Base-by-base conservation (phyloP, 2,888 invertebrate genomes). In the Diplazon laetatorius region DNA sequence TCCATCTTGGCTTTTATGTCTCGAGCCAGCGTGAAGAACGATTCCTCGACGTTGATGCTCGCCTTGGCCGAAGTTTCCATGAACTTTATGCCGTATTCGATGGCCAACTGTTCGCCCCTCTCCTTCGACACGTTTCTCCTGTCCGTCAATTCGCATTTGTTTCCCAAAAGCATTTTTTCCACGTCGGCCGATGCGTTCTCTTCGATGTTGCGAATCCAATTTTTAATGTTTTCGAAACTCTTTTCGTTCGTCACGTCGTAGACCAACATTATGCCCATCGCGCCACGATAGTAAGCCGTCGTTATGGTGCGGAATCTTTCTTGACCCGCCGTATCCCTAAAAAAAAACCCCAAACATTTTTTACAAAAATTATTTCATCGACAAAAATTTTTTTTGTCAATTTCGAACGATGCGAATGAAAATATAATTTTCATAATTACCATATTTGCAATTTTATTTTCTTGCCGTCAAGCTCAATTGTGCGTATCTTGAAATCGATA, bases 241-340 rank as follows among this genome's bases (percentile, higher is more conserved):
- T 99, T 99, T 90, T 98, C 99, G 92, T 98, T 99, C 86, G 99
- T 99, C 85, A 99, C 99, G 92, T 99, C 99, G 92, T 99, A 99
- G 44, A 99, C 99, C 83, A 99, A 93, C 98, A 99, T 98, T 85
- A 99, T 99, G 79, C 99, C 99, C 99, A 99, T 99, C 50, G 99
- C 99, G 62, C 99, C 99, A 85, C 99, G 95, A 92, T 99, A 99
- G 91, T 99, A 99, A n/a, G 99, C 99, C 78, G 99, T 99, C 70
- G 99, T 99, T 86, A 99, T 99, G 81, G 99, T 99, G 86, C 99
- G 95, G 93, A 99, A 99, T 89, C 99, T 94, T 91, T 99, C 99
- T 92, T 99, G 99, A 0, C 99, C 99, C 48, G 99, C 99, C 71
- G 99, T 99, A 91, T 99, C 99, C 99, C 98, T 98, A 88, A 48